Base-by-base conservation (phyloP, 2,888 invertebrate species). In the Drosophila falleni region DNA sequence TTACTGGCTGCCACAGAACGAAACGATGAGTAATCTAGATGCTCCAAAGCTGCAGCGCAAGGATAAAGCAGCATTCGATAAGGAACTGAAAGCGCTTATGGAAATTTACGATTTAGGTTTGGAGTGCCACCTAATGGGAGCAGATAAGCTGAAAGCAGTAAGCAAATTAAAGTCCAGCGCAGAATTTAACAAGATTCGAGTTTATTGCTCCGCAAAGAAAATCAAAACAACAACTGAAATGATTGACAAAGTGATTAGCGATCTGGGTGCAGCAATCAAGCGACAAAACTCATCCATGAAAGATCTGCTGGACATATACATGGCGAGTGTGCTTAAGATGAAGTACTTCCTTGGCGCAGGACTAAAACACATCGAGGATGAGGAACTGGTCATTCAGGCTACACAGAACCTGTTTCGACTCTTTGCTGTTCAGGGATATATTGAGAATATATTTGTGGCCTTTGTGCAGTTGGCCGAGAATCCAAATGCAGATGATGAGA, bases 1-100 rank as follows among this genome's bases (percentile, higher is more conserved):
- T 59, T 93, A 92, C 63, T 93, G 93, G 93, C 68, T 76, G 2
- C 73, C 82, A 0, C 91, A 92, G 23, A 64, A 65, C 0, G 76
- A 80, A 5, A 74, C 65, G 1, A 90, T 93, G 85, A 56, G 53
- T 1, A 84, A 92, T 71, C 83, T 91, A 2, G 86, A 89, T 29
- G 89, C 89, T 0, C 78, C 71, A 0, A 71, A 85, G 11, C 73
- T 92, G 33, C 82, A 90, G 15, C 78, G 75, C 15, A 89, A 90
- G 33, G 89, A 90, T 37, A 81, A 78, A 35, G 79, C 83, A 0
- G 63, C 78, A 4, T 92, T 92, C 53, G 89, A 91, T 50, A 69
- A 84, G 0, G 86, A 87, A 15, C 54, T 91, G 0, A 64, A 64
- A 0, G 15, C 54, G 2, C 61, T 91, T 3, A 87, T 91, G 60